Evolutionary conservation across 2,113 vertebrate genomes (phyloP).

Genomic region (Pelusios castaneus): DNA sequence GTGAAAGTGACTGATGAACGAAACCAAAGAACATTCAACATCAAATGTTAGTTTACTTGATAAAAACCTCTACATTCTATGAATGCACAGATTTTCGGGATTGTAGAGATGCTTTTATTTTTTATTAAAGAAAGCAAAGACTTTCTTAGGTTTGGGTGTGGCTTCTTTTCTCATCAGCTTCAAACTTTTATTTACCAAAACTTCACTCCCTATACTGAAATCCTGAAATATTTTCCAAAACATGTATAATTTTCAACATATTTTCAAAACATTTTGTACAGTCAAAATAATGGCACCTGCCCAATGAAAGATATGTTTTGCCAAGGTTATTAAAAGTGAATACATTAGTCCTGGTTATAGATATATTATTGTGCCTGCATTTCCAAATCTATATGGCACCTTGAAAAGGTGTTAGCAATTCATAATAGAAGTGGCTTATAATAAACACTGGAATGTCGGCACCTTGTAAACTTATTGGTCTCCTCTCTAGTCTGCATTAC

Average conservation of each 20-base stretch:
- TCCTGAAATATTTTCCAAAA: constrained; percentile 49
- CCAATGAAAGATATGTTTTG: constrained; percentile 45
- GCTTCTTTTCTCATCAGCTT: constrained; percentile 7
- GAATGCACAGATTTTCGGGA: constrained; percentile 48
- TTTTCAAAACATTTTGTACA: constrained; percentile 72
- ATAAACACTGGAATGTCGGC: constrained; percentile 53
- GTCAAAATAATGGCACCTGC: constrained; percentile 71
- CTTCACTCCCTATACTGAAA: constrained; percentile 56
- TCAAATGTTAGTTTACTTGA: background rate
- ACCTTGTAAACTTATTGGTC: constrained; percentile 44
- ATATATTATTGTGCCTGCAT: constrained; percentile 48
- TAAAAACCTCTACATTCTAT: constrained; percentile 34
- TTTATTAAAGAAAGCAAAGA: background rate
- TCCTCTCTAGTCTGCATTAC: constrained; percentile 36
- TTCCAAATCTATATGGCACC: constrained; percentile 52
- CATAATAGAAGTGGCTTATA: constrained; percentile 54
- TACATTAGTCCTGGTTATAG: constrained; percentile 36
- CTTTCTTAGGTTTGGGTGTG: background rate
- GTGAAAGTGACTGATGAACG: constrained; percentile 72
- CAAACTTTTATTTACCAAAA: constrained; percentile 40
- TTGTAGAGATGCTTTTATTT: background rate
- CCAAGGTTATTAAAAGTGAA: constrained; percentile 55
- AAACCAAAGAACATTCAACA: constrained; percentile 5
- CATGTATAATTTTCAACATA: background rate
- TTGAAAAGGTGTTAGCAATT: constrained; percentile 62